Percentiles rank a stretch among this genome's conserved stretches.
These are phyloP conservation scores for Druon quercuslanigerum DNA, from an alignment of 1,140 invertebrate genomes.

Conservation along the genomic window DNA sequence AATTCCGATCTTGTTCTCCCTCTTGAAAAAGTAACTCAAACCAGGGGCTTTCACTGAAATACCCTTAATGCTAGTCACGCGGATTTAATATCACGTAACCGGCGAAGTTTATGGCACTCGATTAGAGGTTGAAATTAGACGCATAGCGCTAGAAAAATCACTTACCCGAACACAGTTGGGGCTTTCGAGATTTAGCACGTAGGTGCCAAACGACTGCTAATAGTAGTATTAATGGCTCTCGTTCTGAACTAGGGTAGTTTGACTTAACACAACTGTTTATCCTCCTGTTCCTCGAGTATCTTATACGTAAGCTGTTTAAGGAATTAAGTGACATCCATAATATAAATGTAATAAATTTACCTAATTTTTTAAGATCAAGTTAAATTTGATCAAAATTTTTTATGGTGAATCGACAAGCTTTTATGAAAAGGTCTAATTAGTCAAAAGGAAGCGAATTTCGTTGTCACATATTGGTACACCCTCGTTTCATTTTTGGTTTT, in stretches of 20 bases:
- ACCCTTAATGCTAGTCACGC: conserved; percentile 50
- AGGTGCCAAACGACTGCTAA: conserved; percentile 32
- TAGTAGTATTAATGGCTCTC: conserved; percentile 37
- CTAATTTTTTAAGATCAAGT: too few species aligned
- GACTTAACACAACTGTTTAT: not conserved
- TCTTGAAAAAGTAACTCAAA: conserved; percentile 16
- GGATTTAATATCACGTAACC: conserved; percentile 54
- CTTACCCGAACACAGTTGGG: conserved; percentile 45
- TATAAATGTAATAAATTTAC: too few species aligned
- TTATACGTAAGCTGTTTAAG: too few species aligned
- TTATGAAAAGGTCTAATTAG: not conserved
- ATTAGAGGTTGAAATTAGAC: conserved; percentile 48
- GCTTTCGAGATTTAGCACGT: conserved; percentile 42
- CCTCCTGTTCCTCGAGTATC: not conserved
- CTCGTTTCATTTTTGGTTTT: conserved; percentile 16
- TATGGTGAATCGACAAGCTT: too few species aligned
- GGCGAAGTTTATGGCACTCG: conserved; percentile 33
- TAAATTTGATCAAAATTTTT: too few species aligned
- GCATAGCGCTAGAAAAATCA: conserved; percentile 50
- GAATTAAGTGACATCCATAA: too few species aligned
- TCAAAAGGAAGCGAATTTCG: not conserved
- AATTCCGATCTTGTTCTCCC: conserved; percentile 20
- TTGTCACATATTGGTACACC: not conserved
- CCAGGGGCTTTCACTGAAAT: conserved; percentile 35
- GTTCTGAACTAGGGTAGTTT: conserved; percentile 21